Conservation (phyloP, 2,888 invertebrate species). For the Nomada hirtipes region DNA sequence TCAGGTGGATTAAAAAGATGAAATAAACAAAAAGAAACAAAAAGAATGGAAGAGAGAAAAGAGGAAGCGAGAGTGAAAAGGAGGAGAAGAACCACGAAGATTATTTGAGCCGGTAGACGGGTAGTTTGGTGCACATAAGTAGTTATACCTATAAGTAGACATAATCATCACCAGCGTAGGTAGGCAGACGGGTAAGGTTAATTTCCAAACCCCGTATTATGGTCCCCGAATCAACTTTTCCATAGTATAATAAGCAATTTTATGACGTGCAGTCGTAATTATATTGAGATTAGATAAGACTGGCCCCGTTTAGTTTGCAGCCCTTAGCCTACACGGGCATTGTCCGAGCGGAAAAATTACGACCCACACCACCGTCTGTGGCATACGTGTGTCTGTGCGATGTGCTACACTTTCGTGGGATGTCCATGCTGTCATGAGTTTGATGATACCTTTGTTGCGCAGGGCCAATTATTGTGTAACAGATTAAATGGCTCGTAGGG, state of each 20-base stretch:
- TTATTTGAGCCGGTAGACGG: conserved; percentile 79
- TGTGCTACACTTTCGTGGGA: background rate
- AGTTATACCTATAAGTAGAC: conserved; percentile 78
- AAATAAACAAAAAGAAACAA: background rate
- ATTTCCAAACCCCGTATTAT: conserved; percentile 82
- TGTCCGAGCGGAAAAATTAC: conserved; percentile 35
- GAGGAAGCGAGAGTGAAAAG: background rate
- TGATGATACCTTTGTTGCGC: background rate
- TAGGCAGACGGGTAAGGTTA: conserved; percentile 81
- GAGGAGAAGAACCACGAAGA: conserved; percentile 71
- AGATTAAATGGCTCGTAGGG: background rate
- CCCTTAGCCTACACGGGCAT: conserved; percentile 26
- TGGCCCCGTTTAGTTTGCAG: conserved; percentile 59
- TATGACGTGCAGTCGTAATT: conserved; percentile 79
- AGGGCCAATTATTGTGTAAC: background rate
- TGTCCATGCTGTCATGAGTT: background rate
- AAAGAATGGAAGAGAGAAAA: background rate
- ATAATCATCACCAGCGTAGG: conserved; percentile 80
- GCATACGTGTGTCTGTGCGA: background rate
- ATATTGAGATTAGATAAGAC: conserved; percentile 78
- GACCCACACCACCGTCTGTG: background rate
- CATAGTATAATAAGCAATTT: conserved; percentile 84
- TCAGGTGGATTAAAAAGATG: conserved; percentile 1
- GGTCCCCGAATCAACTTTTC: conserved; percentile 83
- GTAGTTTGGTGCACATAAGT: conserved; percentile 76